These are phyloP conservation scores for Marmota flaviventris DNA, from an alignment of 2,113 vertebrate species.

Conservation along the genomic window DNA sequence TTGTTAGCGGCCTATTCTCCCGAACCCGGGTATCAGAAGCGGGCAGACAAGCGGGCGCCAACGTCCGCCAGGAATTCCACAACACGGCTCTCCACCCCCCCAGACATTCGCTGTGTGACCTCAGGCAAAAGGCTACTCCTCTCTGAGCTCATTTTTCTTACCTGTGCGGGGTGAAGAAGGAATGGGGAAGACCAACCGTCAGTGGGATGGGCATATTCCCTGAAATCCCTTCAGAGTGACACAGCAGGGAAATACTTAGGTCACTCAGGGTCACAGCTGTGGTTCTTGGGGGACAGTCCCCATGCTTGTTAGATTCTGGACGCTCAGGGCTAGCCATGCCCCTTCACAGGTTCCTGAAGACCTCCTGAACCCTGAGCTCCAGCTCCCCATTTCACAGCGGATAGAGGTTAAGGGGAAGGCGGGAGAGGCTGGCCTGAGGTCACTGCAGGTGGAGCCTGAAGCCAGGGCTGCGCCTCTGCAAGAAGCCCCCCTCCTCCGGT, in stretches of 20 bases:
- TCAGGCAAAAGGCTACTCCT: constrained; percentile 49
- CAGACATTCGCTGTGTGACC: constrained; percentile 73
- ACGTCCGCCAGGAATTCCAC: constrained; percentile 72
- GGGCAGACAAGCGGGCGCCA: constrained; percentile 83
- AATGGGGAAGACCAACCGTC: not conserved
- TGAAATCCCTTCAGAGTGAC: not conserved
- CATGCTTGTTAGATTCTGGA: not conserved
- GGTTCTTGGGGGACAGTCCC: not conserved
- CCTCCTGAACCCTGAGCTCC: not conserved
- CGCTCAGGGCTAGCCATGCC: accelerated
- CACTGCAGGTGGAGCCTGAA: not conserved
- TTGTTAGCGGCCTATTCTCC: constrained; percentile 80
- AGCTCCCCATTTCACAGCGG: not conserved
- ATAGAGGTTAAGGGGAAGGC: not conserved
- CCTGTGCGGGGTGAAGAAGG: not conserved
- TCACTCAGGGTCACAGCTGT: not conserved
- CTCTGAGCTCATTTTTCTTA: constrained; percentile 70
- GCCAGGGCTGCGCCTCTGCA: accelerated
- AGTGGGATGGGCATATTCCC: not conserved
- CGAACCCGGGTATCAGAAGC: constrained; percentile 78
- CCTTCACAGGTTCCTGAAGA: accelerated
- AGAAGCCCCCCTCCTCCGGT: not conserved
- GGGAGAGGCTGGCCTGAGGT: not conserved
- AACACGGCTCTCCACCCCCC: not conserved
- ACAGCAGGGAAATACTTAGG: not conserved